These are phyloP conservation scores for Typhlichthys eigenmanni DNA, from an alignment of 2,797 vertebrate species.

Conservation along the genomic window DNA sequence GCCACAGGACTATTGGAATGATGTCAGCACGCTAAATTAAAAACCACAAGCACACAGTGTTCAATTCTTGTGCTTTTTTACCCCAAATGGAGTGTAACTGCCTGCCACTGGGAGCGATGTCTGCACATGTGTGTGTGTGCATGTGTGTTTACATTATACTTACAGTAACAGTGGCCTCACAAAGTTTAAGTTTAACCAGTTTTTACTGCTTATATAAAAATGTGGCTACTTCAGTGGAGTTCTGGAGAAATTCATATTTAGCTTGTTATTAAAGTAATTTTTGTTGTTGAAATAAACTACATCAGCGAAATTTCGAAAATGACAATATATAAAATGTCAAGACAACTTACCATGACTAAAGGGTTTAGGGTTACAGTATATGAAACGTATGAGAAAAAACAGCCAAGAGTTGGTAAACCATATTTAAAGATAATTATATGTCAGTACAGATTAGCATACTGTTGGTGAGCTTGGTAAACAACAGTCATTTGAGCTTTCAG, in stretches of 20 bases:
- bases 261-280: constrained; percentile 31
- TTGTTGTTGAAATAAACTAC: constrained; percentile 38
- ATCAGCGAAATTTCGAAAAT: constrained; percentile 54
- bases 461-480: constrained; percentile 58
- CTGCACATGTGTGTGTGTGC: constrained; percentile 10
- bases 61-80: constrained; percentile 63
- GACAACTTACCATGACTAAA: constrained; percentile 48
- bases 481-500: constrained; percentile 48
- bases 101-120: constrained; percentile 27
- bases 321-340: constrained; percentile 49
- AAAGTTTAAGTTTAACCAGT: constrained; percentile 50
- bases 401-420: constrained; percentile 20
- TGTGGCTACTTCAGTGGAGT: constrained; percentile 25
- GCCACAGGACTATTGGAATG: constrained; percentile 62
- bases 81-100: constrained; percentile 52
- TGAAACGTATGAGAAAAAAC: background rate
- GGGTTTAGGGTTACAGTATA: constrained; percentile 3
- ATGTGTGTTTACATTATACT: constrained; percentile 2
- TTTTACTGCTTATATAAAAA: constrained; percentile 7
- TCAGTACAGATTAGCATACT: constrained; percentile 58
- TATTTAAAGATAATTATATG: constrained; percentile 48
- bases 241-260: constrained; percentile 36
- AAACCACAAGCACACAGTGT: constrained; percentile 64
- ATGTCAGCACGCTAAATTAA: constrained; percentile 68
- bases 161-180: constrained; percentile 40